These are phyloP conservation scores for Acanthochromis polyacanthus DNA, from an alignment of 2,113 vertebrate species.

Conservation along the genomic window DNA sequence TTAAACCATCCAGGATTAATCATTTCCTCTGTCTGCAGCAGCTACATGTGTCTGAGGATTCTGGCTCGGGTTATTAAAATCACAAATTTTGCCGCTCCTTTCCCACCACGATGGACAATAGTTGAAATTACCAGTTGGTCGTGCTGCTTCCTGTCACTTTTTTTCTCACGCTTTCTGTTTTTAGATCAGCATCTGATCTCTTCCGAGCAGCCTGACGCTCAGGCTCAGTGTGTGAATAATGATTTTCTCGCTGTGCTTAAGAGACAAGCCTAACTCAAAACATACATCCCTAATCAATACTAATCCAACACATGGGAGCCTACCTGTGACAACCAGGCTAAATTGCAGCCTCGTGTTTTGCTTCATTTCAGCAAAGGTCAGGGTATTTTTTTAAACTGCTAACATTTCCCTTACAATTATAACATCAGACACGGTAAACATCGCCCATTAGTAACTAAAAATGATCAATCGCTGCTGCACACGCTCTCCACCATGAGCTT, in stretches of 20 bases:
- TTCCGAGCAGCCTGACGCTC: not conserved
- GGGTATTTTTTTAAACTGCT: not conserved
- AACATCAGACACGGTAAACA: not conserved
- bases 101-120: not conserved
- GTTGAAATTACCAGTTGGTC: not conserved
- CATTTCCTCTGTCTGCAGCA: not conserved
- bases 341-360: conserved; percentile 32
- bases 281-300: conserved; percentile 50
- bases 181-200: conserved; percentile 25
- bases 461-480: not conserved
- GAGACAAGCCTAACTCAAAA: conserved; percentile 33
- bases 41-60: not conserved
- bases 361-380: conserved; percentile 37
- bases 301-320: conserved; percentile 36
- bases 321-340: conserved; percentile 8
- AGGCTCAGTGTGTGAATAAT: conserved; percentile 28
- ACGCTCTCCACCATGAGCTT: conserved; percentile 9
- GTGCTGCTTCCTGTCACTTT: not conserved
- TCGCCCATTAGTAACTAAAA: conserved; percentile 8
- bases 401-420: conserved; percentile 22
- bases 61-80: conserved; percentile 7
- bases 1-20: not conserved
- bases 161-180: not conserved
- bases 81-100: not conserved
- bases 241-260: conserved; percentile 14